phyloP scores from a whole-genome alignment of 2,888 invertebrate species.

The Trachelus iudaicus region DNA sequence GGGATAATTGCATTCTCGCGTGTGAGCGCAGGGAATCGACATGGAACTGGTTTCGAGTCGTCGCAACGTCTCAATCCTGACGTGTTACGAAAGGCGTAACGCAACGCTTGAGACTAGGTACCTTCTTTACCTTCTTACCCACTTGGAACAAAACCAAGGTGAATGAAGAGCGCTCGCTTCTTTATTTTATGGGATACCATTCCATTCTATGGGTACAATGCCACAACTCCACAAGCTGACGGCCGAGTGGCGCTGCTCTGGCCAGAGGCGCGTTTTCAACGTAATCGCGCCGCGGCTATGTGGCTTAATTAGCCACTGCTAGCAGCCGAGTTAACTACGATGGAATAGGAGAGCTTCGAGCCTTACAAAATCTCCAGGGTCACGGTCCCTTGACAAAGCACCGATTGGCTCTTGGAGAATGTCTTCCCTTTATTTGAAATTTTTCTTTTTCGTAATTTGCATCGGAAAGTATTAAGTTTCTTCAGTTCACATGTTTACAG shows the following conservation, averaged over 20 bases:
- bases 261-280: slow-evolving; percentile 16
- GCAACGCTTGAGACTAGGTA: not conserved
- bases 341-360: not conserved
- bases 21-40: not conserved
- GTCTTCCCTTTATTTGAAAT: not conserved
- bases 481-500: not conserved
- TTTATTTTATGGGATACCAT: slow-evolving; percentile 32
- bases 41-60: not conserved
- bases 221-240: not conserved
- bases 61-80: slow-evolving; percentile 5
- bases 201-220: slow-evolving; percentile 9
- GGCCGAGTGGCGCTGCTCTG: slow-evolving; percentile 8
- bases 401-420: not conserved
- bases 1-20: not conserved
- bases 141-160: slow-evolving; percentile 28
- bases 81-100: slow-evolving; percentile 5
- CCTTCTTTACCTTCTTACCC: slow-evolving; percentile 4
- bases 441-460: not conserved
- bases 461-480: not conserved
- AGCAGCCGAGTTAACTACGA: not conserved
- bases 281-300: slow-evolving; percentile 27
- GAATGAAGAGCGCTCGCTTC: slow-evolving; percentile 35
- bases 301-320: slow-evolving; percentile 38
- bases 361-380: not conserved
- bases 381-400: not conserved